Evolutionary conservation across 2,797 vertebrate genomes (phyloP).

Genomic region (Decapterus maruadsi): DNA sequence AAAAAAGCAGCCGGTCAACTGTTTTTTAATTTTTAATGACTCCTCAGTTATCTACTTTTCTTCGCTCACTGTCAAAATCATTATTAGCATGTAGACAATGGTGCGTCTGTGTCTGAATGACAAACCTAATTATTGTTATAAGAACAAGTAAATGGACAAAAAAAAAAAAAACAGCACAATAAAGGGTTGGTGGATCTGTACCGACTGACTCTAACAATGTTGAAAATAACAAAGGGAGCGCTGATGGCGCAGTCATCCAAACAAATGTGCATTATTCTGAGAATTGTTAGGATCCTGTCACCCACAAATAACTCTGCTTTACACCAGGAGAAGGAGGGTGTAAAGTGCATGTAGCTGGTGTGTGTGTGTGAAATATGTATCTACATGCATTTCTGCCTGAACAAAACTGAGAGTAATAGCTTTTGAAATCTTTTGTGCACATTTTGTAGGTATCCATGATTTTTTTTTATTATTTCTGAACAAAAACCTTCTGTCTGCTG

Average conservation of each 20-base stretch:
- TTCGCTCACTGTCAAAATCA: slow-evolving; percentile 63
- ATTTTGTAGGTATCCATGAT: slow-evolving; percentile 29
- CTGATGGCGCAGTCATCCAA: slow-evolving; percentile 80
- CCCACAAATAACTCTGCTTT: slow-evolving; percentile 78
- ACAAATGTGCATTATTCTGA: slow-evolving; percentile 82
- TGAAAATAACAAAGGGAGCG: slow-evolving; percentile 78
- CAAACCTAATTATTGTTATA: slow-evolving; percentile 81
- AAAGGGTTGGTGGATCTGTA: slow-evolving; percentile 76
- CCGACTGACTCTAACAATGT: slow-evolving; percentile 77
- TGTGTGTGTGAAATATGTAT: slow-evolving; percentile 48
- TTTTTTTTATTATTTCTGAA: slow-evolving; percentile 6
- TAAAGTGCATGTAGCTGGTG: slow-evolving; percentile 52
- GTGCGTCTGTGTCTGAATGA: slow-evolving; percentile 72
- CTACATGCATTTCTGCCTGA: slow-evolving; percentile 25
- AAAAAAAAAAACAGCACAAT: slow-evolving; percentile 55
- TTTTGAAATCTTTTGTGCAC: slow-evolving; percentile 53
- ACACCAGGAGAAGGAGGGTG: slow-evolving; percentile 45
- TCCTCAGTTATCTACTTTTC: slow-evolving; percentile 62
- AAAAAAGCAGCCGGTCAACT: slow-evolving; percentile 49
- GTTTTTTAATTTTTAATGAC: slow-evolving; percentile 48
- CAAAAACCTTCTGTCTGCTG: not conserved
- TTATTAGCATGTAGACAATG: slow-evolving; percentile 76
- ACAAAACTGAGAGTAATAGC: slow-evolving; percentile 22
- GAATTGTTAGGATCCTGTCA: slow-evolving; percentile 83
- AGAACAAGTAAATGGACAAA: slow-evolving; percentile 77